Conservation (phyloP, 2,113 vertebrate species). For the Motacilla tschutschensis region DNA sequence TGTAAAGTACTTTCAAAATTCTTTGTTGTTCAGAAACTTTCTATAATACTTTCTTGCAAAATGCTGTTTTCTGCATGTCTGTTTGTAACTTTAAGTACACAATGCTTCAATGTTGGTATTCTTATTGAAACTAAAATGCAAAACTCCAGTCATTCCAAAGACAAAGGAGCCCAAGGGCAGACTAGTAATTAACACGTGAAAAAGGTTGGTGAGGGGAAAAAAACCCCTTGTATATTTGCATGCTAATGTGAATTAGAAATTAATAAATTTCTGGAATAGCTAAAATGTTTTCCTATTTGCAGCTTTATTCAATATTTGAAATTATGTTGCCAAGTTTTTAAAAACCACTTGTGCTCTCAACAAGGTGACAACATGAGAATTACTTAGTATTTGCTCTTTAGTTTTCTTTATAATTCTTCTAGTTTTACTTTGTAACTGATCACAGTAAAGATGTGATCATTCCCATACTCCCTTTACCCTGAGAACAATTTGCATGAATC, state of each 20-base stretch:
- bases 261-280: not conserved
- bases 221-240: not conserved
- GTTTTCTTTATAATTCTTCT: not conserved
- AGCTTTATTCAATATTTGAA: not conserved
- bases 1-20: not conserved
- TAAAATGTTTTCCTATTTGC: not conserved
- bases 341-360: not conserved
- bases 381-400: not conserved
- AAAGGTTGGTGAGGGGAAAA: not conserved
- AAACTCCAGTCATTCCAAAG: not conserved
- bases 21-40: not conserved
- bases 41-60: not conserved
- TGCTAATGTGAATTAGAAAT: slow-evolving; percentile 9
- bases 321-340: not conserved
- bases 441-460: not conserved
- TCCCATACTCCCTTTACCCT: not conserved
- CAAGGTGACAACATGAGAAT: not conserved
- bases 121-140: not conserved
- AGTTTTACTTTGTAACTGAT: not conserved
- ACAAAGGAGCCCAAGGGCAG: not conserved
- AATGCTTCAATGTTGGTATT: not conserved
- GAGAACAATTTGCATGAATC: not conserved
- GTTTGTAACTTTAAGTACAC: not conserved
- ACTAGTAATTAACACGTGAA: not conserved
- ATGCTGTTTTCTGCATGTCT: not conserved